Evolutionary conservation across 2,797 vertebrate species (phyloP).

Genomic region (Malacoctenus gilli): DNA sequence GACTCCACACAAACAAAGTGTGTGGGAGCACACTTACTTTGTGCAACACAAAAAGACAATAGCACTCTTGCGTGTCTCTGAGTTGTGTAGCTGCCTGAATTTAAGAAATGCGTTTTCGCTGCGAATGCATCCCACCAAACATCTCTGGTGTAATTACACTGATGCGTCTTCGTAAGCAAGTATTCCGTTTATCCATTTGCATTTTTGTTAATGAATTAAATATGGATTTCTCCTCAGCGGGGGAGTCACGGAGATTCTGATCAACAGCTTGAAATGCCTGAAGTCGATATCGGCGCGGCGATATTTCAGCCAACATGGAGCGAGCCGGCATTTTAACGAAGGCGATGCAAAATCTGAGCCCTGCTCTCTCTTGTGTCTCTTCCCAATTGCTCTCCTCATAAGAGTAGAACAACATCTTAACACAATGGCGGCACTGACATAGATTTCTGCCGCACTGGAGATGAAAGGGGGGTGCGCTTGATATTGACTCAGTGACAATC

Average conservation of each 20-base stretch:
- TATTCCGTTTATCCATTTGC: slow-evolving; percentile 1
- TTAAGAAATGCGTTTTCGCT: background rate
- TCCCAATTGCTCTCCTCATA: slow-evolving; percentile 16
- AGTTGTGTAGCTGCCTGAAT: background rate
- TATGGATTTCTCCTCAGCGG: background rate
- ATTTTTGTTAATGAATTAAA: slow-evolving; percentile 1
- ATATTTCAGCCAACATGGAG: slow-evolving; percentile 9
- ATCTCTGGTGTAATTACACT: background rate
- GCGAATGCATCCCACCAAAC: background rate
- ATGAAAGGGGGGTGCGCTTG: slow-evolving; percentile 41
- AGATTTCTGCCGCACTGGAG: slow-evolving; percentile 12
- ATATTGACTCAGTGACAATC: slow-evolving; percentile 50
- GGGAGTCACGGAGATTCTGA: background rate
- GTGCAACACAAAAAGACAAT: too few species aligned
- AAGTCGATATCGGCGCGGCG: background rate
- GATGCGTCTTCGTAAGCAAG: background rate
- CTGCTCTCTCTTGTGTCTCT: slow-evolving; percentile 3
- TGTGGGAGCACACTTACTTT: too few species aligned
- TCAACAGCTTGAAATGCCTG: background rate
- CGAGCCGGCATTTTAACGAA: slow-evolving; percentile 10
- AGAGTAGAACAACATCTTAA: slow-evolving; percentile 26
- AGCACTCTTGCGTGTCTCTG: background rate
- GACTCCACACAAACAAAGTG: too few species aligned
- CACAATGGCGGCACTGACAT: slow-evolving; percentile 27
- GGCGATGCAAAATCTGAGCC: too few species aligned